Evolutionary conservation across 2,797 vertebrate species (phyloP).

Genomic region (Enteromius viviparus): DNA sequence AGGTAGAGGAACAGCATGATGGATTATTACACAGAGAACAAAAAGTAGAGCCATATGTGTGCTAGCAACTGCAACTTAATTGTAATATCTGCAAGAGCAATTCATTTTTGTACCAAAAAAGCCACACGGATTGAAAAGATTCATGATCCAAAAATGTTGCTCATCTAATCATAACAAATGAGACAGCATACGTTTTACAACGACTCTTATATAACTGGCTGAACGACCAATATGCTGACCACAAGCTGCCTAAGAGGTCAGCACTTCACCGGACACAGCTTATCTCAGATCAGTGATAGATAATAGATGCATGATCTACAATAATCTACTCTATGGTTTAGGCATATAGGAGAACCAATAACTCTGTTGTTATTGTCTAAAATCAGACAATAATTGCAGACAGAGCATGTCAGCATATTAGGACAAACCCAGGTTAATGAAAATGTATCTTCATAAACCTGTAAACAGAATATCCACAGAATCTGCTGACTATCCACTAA

Average conservation of each 20-base stretch:
- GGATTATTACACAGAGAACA: conserved; percentile 20
- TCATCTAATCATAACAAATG: background rate
- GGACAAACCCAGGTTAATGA: background rate
- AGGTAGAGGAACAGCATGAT: conserved; percentile 15
- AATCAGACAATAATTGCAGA: conserved; percentile 20
- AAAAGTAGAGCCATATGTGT: conserved; percentile 10
- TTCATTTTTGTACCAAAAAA: conserved; percentile 11
- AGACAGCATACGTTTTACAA: background rate
- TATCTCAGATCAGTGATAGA: conserved; percentile 2
- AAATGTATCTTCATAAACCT: conserved; percentile 12
- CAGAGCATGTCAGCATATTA: conserved; percentile 28
- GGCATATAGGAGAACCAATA: background rate
- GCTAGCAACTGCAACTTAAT: background rate
- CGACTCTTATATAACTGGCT: background rate
- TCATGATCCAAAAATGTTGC: background rate
- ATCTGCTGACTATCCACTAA: conserved; percentile 38
- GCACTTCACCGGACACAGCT: background rate
- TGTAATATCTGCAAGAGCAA: conserved; percentile 26
- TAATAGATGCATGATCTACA: background rate
- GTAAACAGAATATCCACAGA: conserved; percentile 10
- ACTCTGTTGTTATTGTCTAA: background rate
- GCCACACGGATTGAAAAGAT: background rate
- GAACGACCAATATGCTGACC: background rate
- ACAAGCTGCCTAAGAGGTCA: conserved; percentile 11
- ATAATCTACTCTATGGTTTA: background rate